Evolutionary conservation across 2,113 vertebrate genomes (phyloP).

Genomic region (Silurus glanis): DNA sequence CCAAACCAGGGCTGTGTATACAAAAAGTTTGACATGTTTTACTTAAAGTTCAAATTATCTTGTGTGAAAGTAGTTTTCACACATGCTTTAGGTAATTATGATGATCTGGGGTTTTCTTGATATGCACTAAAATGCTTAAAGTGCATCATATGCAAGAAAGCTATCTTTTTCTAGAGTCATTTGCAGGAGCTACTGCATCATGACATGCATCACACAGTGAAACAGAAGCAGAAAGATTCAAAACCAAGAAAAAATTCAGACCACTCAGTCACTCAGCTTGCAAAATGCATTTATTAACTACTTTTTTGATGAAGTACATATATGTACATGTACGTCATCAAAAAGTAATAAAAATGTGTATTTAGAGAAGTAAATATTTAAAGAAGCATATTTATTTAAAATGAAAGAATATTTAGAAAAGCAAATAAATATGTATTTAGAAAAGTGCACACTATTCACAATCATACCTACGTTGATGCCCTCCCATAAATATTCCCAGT

Average conservation of each 20-base stretch:
- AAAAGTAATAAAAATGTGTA: too few species aligned
- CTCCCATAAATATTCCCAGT: not conserved
- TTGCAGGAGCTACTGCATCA: not conserved
- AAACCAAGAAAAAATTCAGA: too few species aligned
- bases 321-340: too few species aligned
- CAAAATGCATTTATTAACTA: too few species aligned
- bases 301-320: too few species aligned
- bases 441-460: not conserved
- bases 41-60: not conserved
- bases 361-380: too few species aligned
- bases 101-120: not conserved
- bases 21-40: not conserved
- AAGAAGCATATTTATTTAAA: too few species aligned
- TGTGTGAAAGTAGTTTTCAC: not conserved
- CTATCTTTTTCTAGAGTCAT: not conserved
- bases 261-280: too few species aligned
- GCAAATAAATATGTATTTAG: not conserved
- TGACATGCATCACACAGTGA: not conserved
- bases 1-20: not conserved
- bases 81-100: not conserved
- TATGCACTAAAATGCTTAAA: not conserved
- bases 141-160: not conserved
- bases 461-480: not conserved
- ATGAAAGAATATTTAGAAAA: too few species aligned
- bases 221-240: not conserved